Percentiles rank a stretch among this genome's conserved stretches.
phyloP scores from a whole-genome alignment of 2,113 vertebrate genomes.

The Eulacestoma nigropectus region DNA sequence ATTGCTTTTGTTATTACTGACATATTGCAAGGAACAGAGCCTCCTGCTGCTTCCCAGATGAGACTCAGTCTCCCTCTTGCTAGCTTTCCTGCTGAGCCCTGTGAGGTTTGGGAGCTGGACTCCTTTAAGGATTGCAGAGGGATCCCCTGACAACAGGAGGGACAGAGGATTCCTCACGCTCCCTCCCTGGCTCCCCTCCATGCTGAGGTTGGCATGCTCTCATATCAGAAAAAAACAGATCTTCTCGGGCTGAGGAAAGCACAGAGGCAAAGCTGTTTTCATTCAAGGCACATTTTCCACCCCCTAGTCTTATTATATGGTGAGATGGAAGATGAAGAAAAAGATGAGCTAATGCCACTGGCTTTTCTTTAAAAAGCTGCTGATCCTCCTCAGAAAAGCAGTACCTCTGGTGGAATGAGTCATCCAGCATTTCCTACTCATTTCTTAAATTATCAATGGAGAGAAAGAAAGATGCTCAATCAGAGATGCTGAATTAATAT shows the following conservation, averaged over 20 bases:
- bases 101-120: not conserved
- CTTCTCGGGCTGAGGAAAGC: not conserved
- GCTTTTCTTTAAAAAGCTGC: slow-evolving; percentile 34
- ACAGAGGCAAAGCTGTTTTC: not conserved
- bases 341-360: not conserved
- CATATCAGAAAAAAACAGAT: not conserved
- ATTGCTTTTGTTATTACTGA: not conserved
- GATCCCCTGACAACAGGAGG: not conserved
- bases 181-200: not conserved
- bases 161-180: not conserved
- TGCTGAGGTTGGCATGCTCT: not conserved
- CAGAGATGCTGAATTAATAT: not conserved
- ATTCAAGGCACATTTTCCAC: not conserved
- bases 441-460: slow-evolving; percentile 42
- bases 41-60: not conserved
- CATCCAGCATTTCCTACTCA: slow-evolving; percentile 41
- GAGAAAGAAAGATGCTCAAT: not conserved
- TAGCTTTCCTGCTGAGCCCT: not conserved
- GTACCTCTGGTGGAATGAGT: slow-evolving; percentile 28
- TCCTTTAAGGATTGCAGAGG: not conserved
- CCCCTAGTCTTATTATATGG: not conserved
- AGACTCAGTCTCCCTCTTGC: not conserved
- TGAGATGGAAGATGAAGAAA: not conserved
- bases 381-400: slow-evolving; percentile 22
- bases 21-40: not conserved